A percentile compares a stretch with the other conserved stretches of the same genome.
Evolutionary conservation across 2,888 invertebrate species (phyloP).

Genomic region (Macrosiphum euphorbiae): DNA sequence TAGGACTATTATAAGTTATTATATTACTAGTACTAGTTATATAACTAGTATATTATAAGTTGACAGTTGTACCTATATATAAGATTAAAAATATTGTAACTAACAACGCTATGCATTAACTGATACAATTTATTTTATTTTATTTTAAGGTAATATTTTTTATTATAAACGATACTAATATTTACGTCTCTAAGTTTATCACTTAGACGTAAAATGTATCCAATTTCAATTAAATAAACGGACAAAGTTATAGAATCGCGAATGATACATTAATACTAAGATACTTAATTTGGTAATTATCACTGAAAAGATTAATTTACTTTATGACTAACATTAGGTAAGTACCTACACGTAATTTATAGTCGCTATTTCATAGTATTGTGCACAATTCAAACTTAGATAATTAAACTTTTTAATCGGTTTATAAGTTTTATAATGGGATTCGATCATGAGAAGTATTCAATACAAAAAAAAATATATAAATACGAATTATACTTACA

Average conservation of each 20-base stretch:
- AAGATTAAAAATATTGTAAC: neutral
- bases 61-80: too few species aligned
- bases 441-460: neutral
- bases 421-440: neutral
- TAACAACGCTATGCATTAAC: neutral
- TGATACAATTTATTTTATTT: neutral
- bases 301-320: neutral
- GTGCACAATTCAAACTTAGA: neutral
- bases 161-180: neutral
- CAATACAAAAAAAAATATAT: neutral
- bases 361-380: neutral
- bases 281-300: neutral
- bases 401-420: neutral
- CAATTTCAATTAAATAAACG: neutral
- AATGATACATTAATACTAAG: neutral
- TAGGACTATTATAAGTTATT: too few species aligned
- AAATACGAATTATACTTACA: neutral
- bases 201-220: neutral
- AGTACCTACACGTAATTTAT: neutral
- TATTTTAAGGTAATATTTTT: neutral
- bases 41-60: too few species aligned
- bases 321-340: neutral
- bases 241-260: neutral
- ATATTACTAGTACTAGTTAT: too few species aligned
- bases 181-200: neutral